phyloP scores from a whole-genome alignment of 2,888 invertebrate species.

The Archips crataeganus region DNA sequence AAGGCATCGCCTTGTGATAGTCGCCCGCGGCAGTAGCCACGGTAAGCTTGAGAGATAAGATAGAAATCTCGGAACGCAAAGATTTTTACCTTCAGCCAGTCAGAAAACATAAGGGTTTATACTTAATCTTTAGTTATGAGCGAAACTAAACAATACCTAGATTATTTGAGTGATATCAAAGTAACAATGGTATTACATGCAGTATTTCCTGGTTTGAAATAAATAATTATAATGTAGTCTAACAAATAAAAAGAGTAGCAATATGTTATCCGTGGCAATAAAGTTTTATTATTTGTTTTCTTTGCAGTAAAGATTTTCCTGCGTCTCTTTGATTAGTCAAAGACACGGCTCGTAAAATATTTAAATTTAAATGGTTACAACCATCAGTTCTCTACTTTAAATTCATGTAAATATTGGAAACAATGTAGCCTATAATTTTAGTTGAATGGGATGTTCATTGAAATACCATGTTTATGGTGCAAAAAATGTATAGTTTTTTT shows the following conservation, averaged over 20 bases:
- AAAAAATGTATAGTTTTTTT: neutral
- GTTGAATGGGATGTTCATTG: neutral
- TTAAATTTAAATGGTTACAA: neutral
- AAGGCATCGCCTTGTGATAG: slow-evolving; percentile 35
- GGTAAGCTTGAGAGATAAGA: slow-evolving; percentile 40
- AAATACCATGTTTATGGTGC: neutral
- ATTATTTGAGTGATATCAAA: slow-evolving; percentile 21
- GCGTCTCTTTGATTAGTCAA: neutral
- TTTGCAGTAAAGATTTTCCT: neutral
- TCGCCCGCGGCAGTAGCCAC: slow-evolving; percentile 29
- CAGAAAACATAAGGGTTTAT: slow-evolving; percentile 39
- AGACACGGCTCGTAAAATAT: neutral
- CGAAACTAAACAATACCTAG: slow-evolving; percentile 33
- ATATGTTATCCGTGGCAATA: slow-evolving; percentile 15
- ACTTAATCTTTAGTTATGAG: slow-evolving; percentile 24
- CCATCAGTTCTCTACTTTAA: neutral
- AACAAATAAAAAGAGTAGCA: slow-evolving; percentile 21
- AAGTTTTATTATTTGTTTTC: slow-evolving; percentile 13
- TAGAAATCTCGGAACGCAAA: slow-evolving; percentile 39
- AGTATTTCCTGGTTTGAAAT: slow-evolving; percentile 8
- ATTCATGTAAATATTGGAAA: neutral
- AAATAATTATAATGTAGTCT: slow-evolving; percentile 5
- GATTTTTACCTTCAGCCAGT: slow-evolving; percentile 28
- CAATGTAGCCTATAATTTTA: neutral
- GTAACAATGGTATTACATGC: slow-evolving; percentile 4